Conservation (phyloP, 2,113 vertebrate species). For the Callionymus lyra region DNA sequence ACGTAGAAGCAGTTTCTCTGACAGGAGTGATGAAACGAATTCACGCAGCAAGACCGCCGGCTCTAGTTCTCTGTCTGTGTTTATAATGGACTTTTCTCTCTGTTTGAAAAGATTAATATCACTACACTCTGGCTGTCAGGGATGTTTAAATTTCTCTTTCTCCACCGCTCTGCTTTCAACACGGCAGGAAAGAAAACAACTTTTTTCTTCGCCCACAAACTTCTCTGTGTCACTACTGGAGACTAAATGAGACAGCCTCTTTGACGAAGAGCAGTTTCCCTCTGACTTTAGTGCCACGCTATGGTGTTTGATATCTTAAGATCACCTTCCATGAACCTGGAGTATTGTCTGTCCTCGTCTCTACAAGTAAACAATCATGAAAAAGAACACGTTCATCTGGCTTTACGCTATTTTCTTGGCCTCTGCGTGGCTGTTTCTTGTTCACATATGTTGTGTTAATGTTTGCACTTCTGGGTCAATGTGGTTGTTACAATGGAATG, state of each 20-base stretch:
- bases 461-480: background rate
- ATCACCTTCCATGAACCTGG: too few species aligned
- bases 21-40: slow-evolving; percentile 37
- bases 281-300: too few species aligned
- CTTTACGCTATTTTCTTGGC: slow-evolving; percentile 4
- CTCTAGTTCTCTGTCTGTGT: slow-evolving; percentile 48
- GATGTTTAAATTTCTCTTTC: slow-evolving; percentile 59
- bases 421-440: too few species aligned
- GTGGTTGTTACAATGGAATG: too few species aligned
- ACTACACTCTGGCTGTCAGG: slow-evolving; percentile 51
- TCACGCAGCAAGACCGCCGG: slow-evolving; percentile 15
- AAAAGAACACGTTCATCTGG: background rate
- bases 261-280: slow-evolving; percentile 54
- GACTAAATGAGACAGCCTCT: slow-evolving; percentile 20
- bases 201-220: too few species aligned
- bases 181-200: slow-evolving; percentile 2
- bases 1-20: slow-evolving; percentile 11
- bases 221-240: too few species aligned
- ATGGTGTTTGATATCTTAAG: too few species aligned
- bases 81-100: slow-evolving; percentile 59
- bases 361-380: too few species aligned
- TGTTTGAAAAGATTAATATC: slow-evolving; percentile 67
- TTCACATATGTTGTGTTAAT: too few species aligned
- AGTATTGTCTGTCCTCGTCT: too few species aligned
- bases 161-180: slow-evolving; percentile 9